phyloP scores from a whole-genome alignment of 2,888 invertebrate species.

The Osmoderma eremita region DNA sequence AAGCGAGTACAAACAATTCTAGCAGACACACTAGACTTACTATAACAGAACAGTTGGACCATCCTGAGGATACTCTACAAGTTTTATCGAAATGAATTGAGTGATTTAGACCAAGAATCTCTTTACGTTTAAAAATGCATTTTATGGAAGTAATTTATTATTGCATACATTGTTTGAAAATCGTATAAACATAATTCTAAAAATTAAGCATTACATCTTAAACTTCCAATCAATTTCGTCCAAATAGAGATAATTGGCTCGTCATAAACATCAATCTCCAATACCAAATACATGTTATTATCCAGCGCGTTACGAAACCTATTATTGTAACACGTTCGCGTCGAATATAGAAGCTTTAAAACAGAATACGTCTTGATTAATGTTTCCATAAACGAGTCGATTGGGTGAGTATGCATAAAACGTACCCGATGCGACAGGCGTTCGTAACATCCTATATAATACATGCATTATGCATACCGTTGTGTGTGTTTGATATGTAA shows the following conservation, averaged over 20 bases:
- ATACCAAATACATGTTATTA: constrained; percentile 3
- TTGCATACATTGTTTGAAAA: no score
- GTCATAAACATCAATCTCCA: background rate
- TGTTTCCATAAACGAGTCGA: constrained; percentile 3
- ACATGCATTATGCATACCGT: background rate
- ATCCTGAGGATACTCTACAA: no score
- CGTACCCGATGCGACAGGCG: background rate
- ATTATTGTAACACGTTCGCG: constrained; percentile 3
- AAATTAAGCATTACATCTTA: no score
- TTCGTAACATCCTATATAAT: constrained; percentile 2
- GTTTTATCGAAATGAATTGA: no score
- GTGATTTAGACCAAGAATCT: no score
- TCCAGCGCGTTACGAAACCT: background rate
- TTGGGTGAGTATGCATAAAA: background rate
- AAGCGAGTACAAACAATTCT: no score
- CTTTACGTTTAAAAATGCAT: no score
- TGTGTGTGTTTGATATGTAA: constrained; percentile 18
- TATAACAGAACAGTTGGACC: no score
- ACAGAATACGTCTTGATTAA: constrained; percentile 8
- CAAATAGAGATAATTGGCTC: background rate
- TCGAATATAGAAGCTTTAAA: constrained; percentile 4
- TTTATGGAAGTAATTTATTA: no score
- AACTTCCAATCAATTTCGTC: background rate
- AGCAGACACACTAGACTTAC: no score
- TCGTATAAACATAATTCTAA: no score